phyloP scores from a whole-genome alignment of 1,140 invertebrate species.

The Acarapis woodi region DNA sequence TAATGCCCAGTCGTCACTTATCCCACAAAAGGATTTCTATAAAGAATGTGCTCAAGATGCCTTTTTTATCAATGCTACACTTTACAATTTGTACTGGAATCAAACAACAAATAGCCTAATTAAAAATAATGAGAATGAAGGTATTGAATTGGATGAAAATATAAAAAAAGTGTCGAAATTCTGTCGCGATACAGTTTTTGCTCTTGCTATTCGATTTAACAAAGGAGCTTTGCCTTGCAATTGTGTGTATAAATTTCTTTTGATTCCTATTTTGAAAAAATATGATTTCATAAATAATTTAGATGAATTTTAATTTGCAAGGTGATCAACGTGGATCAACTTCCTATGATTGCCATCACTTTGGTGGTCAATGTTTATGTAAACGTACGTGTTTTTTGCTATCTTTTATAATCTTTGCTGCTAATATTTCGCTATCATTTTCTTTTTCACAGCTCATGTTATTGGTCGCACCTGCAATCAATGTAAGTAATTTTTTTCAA shows the following conservation, averaged over 20 bases:
- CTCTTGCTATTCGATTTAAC: conserved; percentile 76
- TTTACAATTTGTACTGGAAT: no score
- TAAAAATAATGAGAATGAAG: no score
- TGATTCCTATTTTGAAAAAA: conserved; percentile 38
- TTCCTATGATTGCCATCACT: conserved; percentile 27
- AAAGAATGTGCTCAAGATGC: conserved; percentile 55
- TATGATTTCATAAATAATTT: neutral
- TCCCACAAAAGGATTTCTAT: no score
- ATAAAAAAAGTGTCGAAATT: no score
- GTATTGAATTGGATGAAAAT: no score
- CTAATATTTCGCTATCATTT: no score
- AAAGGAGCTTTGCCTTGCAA: conserved; percentile 59
- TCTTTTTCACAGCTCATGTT: no score
- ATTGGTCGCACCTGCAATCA: no score
- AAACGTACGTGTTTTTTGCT: no score
- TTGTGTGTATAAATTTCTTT: conserved; percentile 57
- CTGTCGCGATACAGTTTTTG: conserved; percentile 65
- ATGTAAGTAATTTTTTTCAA: no score
- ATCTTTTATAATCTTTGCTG: no score
- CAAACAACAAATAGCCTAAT: no score
- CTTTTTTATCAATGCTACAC: conserved; percentile 42
- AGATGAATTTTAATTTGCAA: neutral
- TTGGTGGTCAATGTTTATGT: conserved; percentile 87
- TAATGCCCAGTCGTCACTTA: conserved; percentile 37
- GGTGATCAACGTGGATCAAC: neutral